Evolutionary conservation across 92 coral and sea anemone genomes (phyloP).

Genomic region (Parazoanthus swiftii): DNA sequence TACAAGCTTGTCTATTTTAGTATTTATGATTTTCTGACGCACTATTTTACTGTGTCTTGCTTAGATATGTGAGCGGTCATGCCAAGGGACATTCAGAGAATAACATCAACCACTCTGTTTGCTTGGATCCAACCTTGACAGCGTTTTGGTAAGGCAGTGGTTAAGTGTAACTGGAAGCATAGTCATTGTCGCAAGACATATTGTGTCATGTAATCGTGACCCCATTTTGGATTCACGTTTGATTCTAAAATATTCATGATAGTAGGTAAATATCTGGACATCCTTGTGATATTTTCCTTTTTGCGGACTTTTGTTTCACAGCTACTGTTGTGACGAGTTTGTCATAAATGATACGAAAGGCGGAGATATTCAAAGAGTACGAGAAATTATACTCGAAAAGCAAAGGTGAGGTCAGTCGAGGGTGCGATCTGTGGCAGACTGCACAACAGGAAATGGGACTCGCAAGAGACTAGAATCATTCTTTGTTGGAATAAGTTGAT

Average conservation of each 20-base stretch:
- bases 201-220: background rate
- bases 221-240: conserved; percentile 18
- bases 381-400: conserved; percentile 80
- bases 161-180: background rate
- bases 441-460: conserved; percentile 36
- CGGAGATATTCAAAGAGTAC: conserved; percentile 84
- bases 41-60: background rate
- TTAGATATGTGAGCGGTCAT: conserved; percentile 97
- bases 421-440: background rate
- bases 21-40: no score
- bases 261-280: background rate
- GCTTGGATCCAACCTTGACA: conserved; percentile 87
- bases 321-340: conserved; percentile 96
- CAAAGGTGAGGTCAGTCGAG: conserved; percentile 42
- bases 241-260: background rate
- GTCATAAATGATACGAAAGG: conserved; percentile 88
- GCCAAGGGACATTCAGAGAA: conserved; percentile 88
- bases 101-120: conserved; percentile 80
- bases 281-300: background rate
- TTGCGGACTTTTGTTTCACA: conserved; percentile 24
- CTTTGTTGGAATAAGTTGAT: background rate
- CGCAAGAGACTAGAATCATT: background rate
- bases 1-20: background rate
- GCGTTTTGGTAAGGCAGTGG: conserved; percentile 84
- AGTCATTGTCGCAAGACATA: background rate